These are phyloP conservation scores for Eolophus roseicapilla DNA, from an alignment of 2,113 vertebrate species.

Conservation along the genomic window DNA sequence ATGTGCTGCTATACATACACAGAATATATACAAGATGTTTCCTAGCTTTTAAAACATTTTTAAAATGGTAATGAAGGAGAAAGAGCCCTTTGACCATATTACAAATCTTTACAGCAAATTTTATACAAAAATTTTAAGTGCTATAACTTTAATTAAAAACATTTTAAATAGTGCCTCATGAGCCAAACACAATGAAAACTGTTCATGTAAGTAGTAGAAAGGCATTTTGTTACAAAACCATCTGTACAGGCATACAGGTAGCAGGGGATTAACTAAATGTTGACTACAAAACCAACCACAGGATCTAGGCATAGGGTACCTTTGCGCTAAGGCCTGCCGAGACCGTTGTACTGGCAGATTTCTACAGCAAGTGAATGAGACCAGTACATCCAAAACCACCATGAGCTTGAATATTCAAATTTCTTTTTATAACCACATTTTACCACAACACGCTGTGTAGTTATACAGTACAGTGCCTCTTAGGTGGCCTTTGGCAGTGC, in stretches of 20 bases:
- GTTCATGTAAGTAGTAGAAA: slow-evolving; percentile 67
- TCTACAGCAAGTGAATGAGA: background rate
- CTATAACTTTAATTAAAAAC: slow-evolving; percentile 82
- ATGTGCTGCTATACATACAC: slow-evolving; percentile 98
- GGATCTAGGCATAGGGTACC: background rate
- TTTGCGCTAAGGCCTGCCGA: background rate
- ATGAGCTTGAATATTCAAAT: background rate
- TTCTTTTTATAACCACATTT: background rate
- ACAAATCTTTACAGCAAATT: slow-evolving; percentile 84
- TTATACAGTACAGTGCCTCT: background rate
- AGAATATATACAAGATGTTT: slow-evolving; percentile 93
- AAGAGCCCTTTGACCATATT: slow-evolving; percentile 85
- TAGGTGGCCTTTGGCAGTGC: background rate
- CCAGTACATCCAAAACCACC: background rate
- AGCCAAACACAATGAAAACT: slow-evolving; percentile 77
- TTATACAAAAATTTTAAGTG: slow-evolving; percentile 97
- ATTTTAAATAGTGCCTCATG: slow-evolving; percentile 91
- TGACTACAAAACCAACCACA: background rate
- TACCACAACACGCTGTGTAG: background rate
- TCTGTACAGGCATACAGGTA: slow-evolving; percentile 11
- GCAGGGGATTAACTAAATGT: background rate
- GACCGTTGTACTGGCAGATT: background rate
- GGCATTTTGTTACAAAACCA: slow-evolving; percentile 62
- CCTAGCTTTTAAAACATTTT: slow-evolving; percentile 91
- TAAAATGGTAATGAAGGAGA: slow-evolving; percentile 88